phyloP scores from a whole-genome alignment of 1,140 invertebrate species.

The Drosophila persimilis region DNA sequence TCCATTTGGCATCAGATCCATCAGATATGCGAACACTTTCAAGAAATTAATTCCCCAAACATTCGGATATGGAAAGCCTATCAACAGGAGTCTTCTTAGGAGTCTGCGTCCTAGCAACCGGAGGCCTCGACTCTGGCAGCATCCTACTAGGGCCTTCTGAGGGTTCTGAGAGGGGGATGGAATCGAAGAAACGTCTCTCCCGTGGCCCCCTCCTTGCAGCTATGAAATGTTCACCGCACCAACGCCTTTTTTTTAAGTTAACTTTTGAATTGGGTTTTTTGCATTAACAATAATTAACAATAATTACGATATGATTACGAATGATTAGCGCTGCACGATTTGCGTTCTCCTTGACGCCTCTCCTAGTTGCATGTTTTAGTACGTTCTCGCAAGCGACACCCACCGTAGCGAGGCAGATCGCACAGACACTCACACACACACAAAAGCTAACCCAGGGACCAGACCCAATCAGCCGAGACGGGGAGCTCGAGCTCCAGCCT shows the following conservation, averaged over 20 bases:
- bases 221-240: constrained; percentile 12
- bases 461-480: constrained; percentile 6
- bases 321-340: constrained; percentile 63
- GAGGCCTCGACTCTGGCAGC: too few species aligned
- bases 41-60: neutral
- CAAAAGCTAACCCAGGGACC: constrained; percentile 25
- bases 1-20: too few species aligned
- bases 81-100: too few species aligned
- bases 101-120: too few species aligned
- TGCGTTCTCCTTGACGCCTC: constrained; percentile 62
- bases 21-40: too few species aligned
- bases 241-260: constrained; percentile 19
- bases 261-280: constrained; percentile 5
- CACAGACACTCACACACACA: constrained; percentile 11
- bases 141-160: too few species aligned
- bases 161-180: too few species aligned
- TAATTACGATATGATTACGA: constrained; percentile 3
- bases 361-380: constrained; percentile 50
- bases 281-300: neutral
- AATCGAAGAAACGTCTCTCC: too few species aligned
- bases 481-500: too few species aligned
- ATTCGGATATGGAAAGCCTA: too few species aligned
- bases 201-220: too few species aligned
- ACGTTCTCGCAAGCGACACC: constrained; percentile 17
- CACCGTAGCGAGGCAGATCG: constrained; percentile 10